These are phyloP conservation scores for Tiliacea citrago DNA, from an alignment of 2,888 invertebrate species.

Conservation along the genomic window DNA sequence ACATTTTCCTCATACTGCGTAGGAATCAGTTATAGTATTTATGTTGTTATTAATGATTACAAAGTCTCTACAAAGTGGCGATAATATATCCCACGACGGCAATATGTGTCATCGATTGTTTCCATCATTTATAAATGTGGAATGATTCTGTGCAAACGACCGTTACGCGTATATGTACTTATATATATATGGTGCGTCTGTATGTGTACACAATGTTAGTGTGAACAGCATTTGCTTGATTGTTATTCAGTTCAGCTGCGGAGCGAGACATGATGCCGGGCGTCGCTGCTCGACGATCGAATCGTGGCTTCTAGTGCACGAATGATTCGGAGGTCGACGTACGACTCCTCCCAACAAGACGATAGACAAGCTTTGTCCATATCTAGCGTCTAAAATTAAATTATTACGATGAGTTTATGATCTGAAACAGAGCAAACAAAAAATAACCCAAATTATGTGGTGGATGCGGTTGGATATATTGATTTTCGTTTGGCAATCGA, in stretches of 20 bases:
- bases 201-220: constrained; percentile 63
- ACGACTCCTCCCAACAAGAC: constrained; percentile 70
- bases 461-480: neutral
- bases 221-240: constrained; percentile 74
- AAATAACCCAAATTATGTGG: constrained; percentile 9
- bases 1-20: constrained; percentile 29
- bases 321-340: constrained; percentile 79
- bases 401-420: constrained; percentile 52
- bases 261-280: constrained; percentile 74
- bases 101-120: constrained; percentile 62
- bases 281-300: constrained; percentile 67
- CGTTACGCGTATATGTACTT: constrained; percentile 62
- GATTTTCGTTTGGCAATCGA: constrained; percentile 21
- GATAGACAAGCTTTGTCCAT: constrained; percentile 66
- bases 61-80: constrained; percentile 35
- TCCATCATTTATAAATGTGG: constrained; percentile 58
- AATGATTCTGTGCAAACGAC: constrained; percentile 72
- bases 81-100: constrained; percentile 38
- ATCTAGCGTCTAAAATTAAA: constrained; percentile 61
- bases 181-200: constrained; percentile 44
- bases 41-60: constrained; percentile 44
- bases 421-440: constrained; percentile 25
- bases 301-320: constrained; percentile 72
- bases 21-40: constrained; percentile 17
- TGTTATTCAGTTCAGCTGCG: constrained; percentile 80